phyloP scores from a whole-genome alignment of 2,888 invertebrate species.

The Tetrapedia diversipes region DNA sequence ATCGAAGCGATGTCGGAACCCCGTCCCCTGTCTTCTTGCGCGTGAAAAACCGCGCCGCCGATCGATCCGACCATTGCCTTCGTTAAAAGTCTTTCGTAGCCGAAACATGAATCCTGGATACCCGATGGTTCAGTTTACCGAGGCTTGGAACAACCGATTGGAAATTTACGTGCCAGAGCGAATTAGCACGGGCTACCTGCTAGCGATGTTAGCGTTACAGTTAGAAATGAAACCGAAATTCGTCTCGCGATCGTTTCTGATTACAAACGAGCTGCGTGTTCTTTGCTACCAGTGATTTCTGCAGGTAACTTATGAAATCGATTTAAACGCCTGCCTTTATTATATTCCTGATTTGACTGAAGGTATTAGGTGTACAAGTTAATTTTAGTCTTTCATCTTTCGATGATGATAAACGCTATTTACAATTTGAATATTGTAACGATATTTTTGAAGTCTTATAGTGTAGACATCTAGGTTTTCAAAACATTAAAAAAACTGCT shows the following conservation, averaged over 20 bases:
- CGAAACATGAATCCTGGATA: constrained; percentile 57
- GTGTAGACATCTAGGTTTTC: no score
- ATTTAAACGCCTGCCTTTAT: no score
- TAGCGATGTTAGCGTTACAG: constrained; percentile 24
- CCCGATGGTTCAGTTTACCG: constrained; percentile 28
- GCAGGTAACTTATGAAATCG: no score
- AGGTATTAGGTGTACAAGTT: no score
- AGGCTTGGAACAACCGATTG: background rate
- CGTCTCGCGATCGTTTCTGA: constrained; percentile 32
- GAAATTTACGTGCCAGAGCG: constrained; percentile 48
- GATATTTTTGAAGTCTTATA: no score
- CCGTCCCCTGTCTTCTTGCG: background rate
- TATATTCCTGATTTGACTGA: no score
- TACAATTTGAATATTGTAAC: no score
- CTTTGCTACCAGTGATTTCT: no score
- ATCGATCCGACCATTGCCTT: constrained; percentile 51
- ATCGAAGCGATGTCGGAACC: background rate
- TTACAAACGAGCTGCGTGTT: constrained; percentile 19
- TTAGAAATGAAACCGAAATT: constrained; percentile 25
- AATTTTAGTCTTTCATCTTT: no score
- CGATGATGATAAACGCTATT: no score
- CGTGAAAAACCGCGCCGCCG: background rate
- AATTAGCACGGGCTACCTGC: constrained; percentile 27
- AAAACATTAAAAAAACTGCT: no score
- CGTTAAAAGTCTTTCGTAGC: constrained; percentile 64